Evolutionary conservation across 2,888 invertebrate species (phyloP).

Genomic region (Drosophila flavopinicola): DNA sequence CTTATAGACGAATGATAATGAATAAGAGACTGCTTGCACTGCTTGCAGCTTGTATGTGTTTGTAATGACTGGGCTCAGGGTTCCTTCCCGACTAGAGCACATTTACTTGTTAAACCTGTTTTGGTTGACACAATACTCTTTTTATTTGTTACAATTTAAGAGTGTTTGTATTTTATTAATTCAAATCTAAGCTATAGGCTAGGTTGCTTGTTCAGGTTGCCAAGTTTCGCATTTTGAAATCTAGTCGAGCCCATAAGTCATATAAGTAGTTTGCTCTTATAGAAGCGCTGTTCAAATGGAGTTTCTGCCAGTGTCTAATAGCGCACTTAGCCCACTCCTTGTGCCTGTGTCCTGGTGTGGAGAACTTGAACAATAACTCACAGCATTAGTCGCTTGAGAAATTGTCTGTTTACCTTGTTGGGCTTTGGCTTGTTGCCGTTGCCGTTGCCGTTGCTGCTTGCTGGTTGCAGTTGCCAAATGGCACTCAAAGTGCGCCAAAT

Average conservation of each 20-base stretch:
- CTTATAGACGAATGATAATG: too few relatives aligned
- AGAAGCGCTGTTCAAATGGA: constrained; percentile 1
- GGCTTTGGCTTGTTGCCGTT: constrained; percentile 31
- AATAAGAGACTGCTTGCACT: too few relatives aligned
- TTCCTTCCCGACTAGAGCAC: too few relatives aligned
- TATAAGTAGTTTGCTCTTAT: constrained; percentile 8
- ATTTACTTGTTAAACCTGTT: too few relatives aligned
- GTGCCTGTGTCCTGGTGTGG: constrained; percentile 3
- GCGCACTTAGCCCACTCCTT: constrained; percentile 38
- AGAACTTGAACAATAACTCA: constrained; percentile 70
- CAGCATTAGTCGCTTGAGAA: constrained; percentile 80
- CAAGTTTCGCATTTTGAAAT: too few relatives aligned
- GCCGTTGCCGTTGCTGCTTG: constrained; percentile 29
- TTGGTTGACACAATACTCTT: too few relatives aligned
- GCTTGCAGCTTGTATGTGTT: too few relatives aligned
- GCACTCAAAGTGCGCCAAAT: constrained; percentile 73
- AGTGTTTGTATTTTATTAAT: too few relatives aligned
- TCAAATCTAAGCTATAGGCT: too few relatives aligned
- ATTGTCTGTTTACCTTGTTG: constrained; percentile 81
- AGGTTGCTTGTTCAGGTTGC: too few relatives aligned
- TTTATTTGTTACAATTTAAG: too few relatives aligned
- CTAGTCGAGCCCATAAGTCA: constrained; percentile 10
- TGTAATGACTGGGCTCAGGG: too few relatives aligned
- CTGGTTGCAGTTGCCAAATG: constrained; percentile 67
- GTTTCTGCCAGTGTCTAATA: constrained; percentile 40